Evolutionary conservation across 2,113 vertebrate species (phyloP).

Genomic region (Cromileptes altivelis): DNA sequence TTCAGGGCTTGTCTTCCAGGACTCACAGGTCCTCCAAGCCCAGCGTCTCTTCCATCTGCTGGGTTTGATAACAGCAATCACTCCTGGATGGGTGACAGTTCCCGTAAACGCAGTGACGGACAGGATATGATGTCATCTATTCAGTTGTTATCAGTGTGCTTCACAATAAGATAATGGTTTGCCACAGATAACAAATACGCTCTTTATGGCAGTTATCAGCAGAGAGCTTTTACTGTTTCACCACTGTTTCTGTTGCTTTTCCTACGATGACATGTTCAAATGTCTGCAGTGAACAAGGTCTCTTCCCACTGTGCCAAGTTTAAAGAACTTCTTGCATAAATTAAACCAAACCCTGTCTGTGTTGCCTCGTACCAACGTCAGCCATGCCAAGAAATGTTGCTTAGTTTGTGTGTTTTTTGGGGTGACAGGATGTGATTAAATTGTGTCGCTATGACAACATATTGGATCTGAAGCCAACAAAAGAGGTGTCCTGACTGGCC

Average conservation of each 20-base stretch:
- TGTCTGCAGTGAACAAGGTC: too few species aligned
- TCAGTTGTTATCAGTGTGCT: background rate
- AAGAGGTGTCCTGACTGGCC: too few species aligned
- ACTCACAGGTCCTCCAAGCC: background rate
- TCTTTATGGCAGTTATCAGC: background rate
- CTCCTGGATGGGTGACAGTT: background rate
- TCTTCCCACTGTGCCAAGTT: too few species aligned
- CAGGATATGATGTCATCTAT: slow-evolving; percentile 14
- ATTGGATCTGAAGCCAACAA: too few species aligned
- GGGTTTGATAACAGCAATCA: background rate
- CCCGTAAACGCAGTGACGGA: background rate
- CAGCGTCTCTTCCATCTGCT: background rate
- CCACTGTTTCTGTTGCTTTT: background rate
- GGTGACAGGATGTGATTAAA: too few species aligned
- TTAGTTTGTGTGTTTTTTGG: too few species aligned
- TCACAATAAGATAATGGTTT: background rate
- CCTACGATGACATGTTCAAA: too few species aligned
- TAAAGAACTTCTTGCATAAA: too few species aligned
- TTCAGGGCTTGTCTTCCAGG: slow-evolving; percentile 3
- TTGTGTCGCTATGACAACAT: too few species aligned
- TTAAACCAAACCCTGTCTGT: too few species aligned
- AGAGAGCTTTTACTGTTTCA: background rate
- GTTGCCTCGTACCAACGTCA: too few species aligned
- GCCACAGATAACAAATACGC: background rate
- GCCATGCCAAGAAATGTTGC: too few species aligned